A percentile compares a stretch with the other conserved stretches of the same genome.
These are phyloP conservation scores for Physella acuta DNA, from an alignment of 1,140 invertebrate species.

Conservation along the genomic window DNA sequence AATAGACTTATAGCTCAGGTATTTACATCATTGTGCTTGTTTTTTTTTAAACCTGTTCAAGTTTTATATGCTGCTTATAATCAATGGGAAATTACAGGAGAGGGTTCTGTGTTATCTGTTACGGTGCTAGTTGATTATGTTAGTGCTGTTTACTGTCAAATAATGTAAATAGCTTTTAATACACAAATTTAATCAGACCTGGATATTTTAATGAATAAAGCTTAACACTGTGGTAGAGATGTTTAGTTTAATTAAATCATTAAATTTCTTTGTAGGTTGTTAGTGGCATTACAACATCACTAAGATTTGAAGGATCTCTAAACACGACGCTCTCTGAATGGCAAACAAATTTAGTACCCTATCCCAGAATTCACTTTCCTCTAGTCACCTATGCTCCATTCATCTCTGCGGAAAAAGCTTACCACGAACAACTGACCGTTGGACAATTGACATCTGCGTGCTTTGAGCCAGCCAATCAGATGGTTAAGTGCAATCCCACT, in stretches of 20 bases:
- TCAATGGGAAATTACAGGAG: no score
- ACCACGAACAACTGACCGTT: slow-evolving; percentile 58
- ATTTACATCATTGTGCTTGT: no score
- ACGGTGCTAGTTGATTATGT: no score
- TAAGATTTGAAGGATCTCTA: slow-evolving; percentile 73
- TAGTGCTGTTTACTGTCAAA: no score
- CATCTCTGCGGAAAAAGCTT: slow-evolving; percentile 42
- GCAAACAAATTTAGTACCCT: slow-evolving; percentile 68
- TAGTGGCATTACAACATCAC: slow-evolving; percentile 64
- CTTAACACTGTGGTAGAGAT: no score
- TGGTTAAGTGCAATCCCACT: slow-evolving; percentile 70
- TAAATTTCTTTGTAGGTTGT: slow-evolving; percentile 56
- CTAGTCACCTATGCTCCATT: slow-evolving; percentile 46
- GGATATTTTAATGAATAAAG: no score
- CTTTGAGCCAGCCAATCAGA: slow-evolving; percentile 63
- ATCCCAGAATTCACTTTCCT: slow-evolving; percentile 52
- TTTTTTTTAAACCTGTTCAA: no score
- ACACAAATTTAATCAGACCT: no score
- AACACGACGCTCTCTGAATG: slow-evolving; percentile 73
- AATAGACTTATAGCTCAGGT: slow-evolving; percentile 22
- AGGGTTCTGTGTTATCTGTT: no score
- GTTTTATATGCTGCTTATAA: no score
- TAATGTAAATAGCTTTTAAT: no score
- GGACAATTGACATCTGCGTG: slow-evolving; percentile 62
- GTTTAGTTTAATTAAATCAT: no score